phyloP scores from a whole-genome alignment of 2,888 invertebrate genomes.

The Argyresthia albistria region DNA sequence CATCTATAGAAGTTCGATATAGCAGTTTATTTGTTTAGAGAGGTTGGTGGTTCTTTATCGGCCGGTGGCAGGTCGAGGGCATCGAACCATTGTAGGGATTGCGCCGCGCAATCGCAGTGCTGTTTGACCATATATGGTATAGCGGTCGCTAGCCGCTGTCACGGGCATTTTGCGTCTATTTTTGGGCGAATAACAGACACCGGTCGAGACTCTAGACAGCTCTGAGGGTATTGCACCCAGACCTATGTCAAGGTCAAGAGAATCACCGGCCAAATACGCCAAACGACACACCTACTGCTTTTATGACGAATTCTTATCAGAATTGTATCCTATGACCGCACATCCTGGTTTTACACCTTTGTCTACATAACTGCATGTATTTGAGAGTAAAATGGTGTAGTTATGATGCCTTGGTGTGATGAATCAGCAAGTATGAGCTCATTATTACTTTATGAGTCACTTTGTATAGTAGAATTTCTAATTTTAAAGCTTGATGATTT shows the following conservation, averaged over 20 bases:
- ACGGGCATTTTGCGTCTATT: conserved; percentile 34
- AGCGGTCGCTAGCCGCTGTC: conserved; percentile 41
- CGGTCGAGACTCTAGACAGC: not conserved
- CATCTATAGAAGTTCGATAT: conserved; percentile 53
- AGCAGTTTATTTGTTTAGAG: conserved; percentile 11
- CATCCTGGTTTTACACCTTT: too few species aligned
- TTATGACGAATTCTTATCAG: conserved; percentile 1
- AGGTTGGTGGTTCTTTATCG: conserved; percentile 26
- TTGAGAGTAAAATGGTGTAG: too few species aligned
- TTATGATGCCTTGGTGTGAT: too few species aligned
- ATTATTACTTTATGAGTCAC: too few species aligned
- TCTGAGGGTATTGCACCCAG: conserved; percentile 34
- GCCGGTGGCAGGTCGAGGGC: conserved; percentile 36
- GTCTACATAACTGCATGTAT: too few species aligned
- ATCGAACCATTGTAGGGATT: conserved; percentile 47
- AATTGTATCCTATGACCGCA: not conserved
- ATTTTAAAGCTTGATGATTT: too few species aligned
- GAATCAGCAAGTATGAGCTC: too few species aligned
- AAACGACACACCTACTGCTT: conserved; percentile 1
- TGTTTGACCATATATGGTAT: conserved; percentile 66
- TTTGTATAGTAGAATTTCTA: too few species aligned
- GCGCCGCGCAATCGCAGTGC: conserved; percentile 64
- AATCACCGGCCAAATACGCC: not conserved
- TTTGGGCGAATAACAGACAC: conserved; percentile 10
- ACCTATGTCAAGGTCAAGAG: conserved; percentile 44